Conservation (phyloP, 2,888 invertebrate species). For the Zaprionus lineosus region DNA sequence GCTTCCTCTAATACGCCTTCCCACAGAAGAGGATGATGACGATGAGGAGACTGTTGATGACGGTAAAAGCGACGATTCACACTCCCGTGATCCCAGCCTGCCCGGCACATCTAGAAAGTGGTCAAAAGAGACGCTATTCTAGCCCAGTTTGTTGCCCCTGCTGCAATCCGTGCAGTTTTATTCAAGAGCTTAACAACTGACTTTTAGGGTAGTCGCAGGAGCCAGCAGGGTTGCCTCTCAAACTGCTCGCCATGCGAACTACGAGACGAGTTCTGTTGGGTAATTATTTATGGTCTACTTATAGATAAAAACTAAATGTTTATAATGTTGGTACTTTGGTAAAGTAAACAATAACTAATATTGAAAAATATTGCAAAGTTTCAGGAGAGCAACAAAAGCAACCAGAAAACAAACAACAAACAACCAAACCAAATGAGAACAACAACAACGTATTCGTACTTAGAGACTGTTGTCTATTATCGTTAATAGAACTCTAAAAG, state of each 20-base stretch:
- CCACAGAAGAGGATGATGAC: constrained; percentile 69
- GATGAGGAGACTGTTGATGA: constrained; percentile 46
- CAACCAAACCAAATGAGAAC: too few species aligned
- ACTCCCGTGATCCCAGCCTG: constrained; percentile 80
- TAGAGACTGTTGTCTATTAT: constrained; percentile 78
- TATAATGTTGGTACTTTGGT: neutral
- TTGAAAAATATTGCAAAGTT: neutral
- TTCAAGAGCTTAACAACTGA: constrained; percentile 71
- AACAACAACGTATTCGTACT: constrained; percentile 78
- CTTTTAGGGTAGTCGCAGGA: constrained; percentile 44
- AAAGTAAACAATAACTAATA: neutral
- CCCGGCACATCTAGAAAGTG: constrained; percentile 84
- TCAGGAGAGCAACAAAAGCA: too few species aligned
- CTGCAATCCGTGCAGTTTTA: constrained; percentile 48
- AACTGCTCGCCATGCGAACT: constrained; percentile 18
- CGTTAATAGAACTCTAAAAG: constrained; percentile 74
- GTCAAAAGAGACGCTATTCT: constrained; percentile 92
- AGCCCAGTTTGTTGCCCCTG: constrained; percentile 80
- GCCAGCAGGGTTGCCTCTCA: constrained; percentile 41
- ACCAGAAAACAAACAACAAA: constrained; percentile 3
- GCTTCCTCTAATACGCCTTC: constrained; percentile 82
- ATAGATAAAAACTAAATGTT: neutral
- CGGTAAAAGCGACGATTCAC: constrained; percentile 61
- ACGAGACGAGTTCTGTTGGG: constrained; percentile 24
- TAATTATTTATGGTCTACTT: constrained; percentile 19